phyloP scores from a whole-genome alignment of 2,113 vertebrate species.

The Saguinus imperator region DNA sequence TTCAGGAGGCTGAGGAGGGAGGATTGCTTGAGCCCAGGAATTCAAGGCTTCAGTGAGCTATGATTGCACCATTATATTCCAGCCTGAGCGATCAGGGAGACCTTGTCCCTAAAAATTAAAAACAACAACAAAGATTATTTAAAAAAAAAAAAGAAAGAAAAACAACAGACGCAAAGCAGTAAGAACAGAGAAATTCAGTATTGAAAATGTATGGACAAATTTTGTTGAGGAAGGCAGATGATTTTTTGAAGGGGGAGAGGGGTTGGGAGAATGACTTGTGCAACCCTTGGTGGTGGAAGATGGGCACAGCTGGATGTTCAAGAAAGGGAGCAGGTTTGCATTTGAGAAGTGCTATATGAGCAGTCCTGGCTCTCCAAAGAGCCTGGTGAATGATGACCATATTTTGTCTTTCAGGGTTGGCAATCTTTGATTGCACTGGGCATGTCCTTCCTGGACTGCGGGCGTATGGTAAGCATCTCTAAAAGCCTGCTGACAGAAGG shows the following conservation, averaged over 20 bases:
- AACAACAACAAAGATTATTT: too few species aligned
- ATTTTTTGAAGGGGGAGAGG: not conserved
- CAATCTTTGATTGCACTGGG: conserved; percentile 93
- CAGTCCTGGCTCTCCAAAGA: not conserved
- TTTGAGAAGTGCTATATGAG: not conserved
- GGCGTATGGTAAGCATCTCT: conserved; percentile 90
- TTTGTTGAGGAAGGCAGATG: not conserved
- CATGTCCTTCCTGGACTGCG: conserved; percentile 88
- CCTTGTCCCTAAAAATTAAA: too few species aligned
- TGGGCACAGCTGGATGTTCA: not conserved
- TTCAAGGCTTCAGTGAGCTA: too few species aligned
- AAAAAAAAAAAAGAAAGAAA: too few species aligned
- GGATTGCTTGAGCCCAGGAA: too few species aligned
- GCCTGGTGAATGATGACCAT: not conserved
- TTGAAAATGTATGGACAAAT: not conserved
- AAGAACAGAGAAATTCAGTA: not conserved
- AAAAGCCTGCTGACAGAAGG: conserved; percentile 86
- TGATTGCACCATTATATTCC: too few species aligned
- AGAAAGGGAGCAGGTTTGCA: not conserved
- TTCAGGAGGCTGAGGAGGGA: too few species aligned
- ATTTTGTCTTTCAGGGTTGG: conserved; percentile 87
- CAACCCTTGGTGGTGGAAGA: not conserved
- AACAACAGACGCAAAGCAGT: not conserved
- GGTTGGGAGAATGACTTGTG: not conserved
- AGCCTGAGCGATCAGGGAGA: too few species aligned